These are phyloP conservation scores for Cynopterus brachyotis DNA, from an alignment of 2,113 vertebrate species.

Conservation along the genomic window DNA sequence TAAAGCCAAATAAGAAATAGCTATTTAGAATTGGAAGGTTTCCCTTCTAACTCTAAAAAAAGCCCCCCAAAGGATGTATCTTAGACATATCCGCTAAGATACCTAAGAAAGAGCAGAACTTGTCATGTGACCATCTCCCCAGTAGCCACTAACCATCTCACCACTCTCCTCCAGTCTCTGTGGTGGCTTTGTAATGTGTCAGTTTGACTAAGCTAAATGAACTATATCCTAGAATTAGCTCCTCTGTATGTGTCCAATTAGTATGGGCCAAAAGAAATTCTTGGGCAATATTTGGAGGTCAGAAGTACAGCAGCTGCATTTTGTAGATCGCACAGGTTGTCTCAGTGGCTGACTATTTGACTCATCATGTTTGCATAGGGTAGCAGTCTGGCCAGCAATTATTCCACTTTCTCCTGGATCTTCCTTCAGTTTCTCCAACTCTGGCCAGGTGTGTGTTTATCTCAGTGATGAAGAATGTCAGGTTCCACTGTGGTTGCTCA, in stretches of 20 bases:
- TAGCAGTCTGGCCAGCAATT: neutral
- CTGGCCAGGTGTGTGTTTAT: neutral
- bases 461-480: neutral
- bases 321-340: neutral
- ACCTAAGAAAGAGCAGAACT: neutral
- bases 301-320: neutral
- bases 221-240: neutral
- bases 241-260: neutral
- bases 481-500: neutral
- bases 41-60: neutral
- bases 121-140: neutral
- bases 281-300: neutral
- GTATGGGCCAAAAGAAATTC: neutral
- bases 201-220: neutral
- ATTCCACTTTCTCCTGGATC: neutral
- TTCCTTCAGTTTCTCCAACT: neutral
- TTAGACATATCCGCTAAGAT: neutral
- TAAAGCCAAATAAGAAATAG: neutral
- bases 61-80: neutral
- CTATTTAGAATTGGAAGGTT: too few relatives aligned
- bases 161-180: neutral
- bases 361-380: neutral
- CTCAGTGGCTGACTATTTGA: neutral
- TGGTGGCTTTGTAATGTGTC: neutral
- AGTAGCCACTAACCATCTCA: neutral